These are phyloP conservation scores for Spea multiplicata DNA, from an alignment of 2,113 vertebrate species.

Conservation along the genomic window DNA sequence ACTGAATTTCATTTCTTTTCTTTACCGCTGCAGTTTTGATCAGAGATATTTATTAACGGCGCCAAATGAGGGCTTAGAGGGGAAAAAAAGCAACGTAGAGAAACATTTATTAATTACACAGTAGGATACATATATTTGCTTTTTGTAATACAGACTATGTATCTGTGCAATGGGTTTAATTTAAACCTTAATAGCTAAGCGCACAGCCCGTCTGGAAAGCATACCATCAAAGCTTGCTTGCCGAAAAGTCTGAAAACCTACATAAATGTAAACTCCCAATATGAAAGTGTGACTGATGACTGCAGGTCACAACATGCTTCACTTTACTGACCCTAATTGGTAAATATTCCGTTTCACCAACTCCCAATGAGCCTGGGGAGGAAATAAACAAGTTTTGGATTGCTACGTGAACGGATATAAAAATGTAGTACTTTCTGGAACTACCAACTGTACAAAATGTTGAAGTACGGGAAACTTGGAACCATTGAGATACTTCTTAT, in stretches of 20 bases:
- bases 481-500: no score
- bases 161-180: conserved; percentile 15
- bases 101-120: conserved; percentile 52
- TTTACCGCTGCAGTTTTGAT: conserved; percentile 64
- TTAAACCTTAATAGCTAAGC: neutral
- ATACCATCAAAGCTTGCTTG: neutral
- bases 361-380: neutral
- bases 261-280: neutral
- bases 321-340: neutral
- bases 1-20: conserved; percentile 72
- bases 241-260: neutral
- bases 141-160: conserved; percentile 18
- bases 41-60: conserved; percentile 77
- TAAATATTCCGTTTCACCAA: neutral
- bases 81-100: conserved; percentile 60
- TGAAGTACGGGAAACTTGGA: no score
- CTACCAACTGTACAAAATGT: no score
- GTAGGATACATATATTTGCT: conserved; percentile 4
- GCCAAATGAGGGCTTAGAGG: conserved; percentile 53
- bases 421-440: no score
- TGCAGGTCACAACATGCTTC: neutral
- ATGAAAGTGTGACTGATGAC: neutral
- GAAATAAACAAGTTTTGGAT: neutral
- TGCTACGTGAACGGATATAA: no score
- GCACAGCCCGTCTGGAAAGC: conserved; percentile 10